Conservation (phyloP, 2,888 invertebrate species). For the Norana najaformis region DNA sequence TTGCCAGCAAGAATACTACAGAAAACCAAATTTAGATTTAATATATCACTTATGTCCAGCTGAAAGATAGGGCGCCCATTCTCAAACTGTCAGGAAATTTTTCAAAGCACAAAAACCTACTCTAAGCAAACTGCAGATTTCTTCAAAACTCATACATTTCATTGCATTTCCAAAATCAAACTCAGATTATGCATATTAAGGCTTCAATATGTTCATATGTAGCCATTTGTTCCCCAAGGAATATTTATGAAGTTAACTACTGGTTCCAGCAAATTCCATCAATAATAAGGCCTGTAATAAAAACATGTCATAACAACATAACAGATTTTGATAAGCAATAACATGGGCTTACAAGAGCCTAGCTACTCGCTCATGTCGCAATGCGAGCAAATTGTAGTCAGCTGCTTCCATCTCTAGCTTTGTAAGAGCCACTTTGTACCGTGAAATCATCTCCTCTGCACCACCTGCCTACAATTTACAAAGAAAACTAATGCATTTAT, state of each 20-base stretch:
- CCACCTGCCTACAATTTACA: conserved; percentile 51
- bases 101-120: background rate
- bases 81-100: background rate
- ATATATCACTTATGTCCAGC: background rate
- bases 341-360: conserved; percentile 52
- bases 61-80: background rate
- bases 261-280: too few relatives aligned
- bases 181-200: background rate
- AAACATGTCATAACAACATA: background rate
- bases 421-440: conserved; percentile 52
- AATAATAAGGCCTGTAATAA: background rate
- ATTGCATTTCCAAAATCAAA: background rate
- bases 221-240: background rate
- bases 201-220: background rate
- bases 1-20: conserved; percentile 58
- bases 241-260: background rate
- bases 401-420: conserved; percentile 54
- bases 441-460: conserved; percentile 53
- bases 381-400: conserved; percentile 56
- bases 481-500: background rate
- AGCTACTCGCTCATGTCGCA: conserved; percentile 58
- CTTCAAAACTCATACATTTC: background rate
- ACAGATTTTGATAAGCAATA: background rate
- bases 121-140: background rate
- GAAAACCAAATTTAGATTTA: background rate